phyloP scores from a whole-genome alignment of 1,140 invertebrate genomes.

The Caerostris darwini region DNA sequence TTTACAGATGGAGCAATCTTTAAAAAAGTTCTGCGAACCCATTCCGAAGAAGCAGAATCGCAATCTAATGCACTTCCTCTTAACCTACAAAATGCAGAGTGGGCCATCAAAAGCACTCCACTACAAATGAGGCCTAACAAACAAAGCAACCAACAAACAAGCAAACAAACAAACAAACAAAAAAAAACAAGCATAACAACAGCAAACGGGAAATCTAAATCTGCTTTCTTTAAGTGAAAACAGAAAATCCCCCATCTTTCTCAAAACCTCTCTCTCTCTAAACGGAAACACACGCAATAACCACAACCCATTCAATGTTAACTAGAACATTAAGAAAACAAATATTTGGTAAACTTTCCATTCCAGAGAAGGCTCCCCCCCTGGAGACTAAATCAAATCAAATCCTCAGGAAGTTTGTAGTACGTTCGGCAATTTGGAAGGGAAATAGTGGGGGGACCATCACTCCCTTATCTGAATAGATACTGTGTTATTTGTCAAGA shows the following conservation, averaged over 20 bases:
- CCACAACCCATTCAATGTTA: conserved; percentile 16
- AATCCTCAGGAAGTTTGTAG: not conserved
- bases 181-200: not conserved
- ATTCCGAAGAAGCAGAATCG: no score
- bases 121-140: no score
- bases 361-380: not conserved
- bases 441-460: not conserved
- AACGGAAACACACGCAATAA: conserved; percentile 21
- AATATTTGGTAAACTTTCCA: conserved; percentile 12
- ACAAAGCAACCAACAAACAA: not conserved
- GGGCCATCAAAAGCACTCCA: not conserved
- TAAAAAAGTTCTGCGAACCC: not conserved
- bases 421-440: not conserved
- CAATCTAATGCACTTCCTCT: not conserved
- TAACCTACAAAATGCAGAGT: not conserved
- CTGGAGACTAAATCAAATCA: not conserved
- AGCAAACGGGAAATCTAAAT: not conserved
- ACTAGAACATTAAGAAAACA: conserved; percentile 45
- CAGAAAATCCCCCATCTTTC: not conserved
- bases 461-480: conserved; percentile 17
- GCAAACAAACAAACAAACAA: not conserved
- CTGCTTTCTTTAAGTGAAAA: conserved; percentile 3
- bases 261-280: not conserved
- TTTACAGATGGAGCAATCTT: not conserved
- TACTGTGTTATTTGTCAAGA: conserved; percentile 54